A percentile compares a stretch with the other conserved stretches of the same genome.
phyloP scores from a whole-genome alignment of 2,113 vertebrate species.

The Melanocharis versteri region DNA sequence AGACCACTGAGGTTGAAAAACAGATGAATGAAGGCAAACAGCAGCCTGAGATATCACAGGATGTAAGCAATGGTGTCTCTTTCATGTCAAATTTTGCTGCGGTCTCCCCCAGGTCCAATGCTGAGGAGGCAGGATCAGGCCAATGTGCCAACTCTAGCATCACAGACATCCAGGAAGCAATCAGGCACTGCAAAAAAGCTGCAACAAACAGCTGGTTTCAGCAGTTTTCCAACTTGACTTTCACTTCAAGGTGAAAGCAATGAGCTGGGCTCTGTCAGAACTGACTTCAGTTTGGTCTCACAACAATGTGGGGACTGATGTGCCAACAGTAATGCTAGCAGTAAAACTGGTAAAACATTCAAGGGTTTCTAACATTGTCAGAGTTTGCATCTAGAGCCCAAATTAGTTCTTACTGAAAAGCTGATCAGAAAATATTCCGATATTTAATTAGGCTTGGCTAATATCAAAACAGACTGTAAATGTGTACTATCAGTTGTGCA shows the following conservation, averaged over 20 bases:
- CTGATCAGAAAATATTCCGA: not conserved
- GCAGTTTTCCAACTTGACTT: not conserved
- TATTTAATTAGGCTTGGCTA: not conserved
- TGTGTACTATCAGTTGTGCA: not conserved
- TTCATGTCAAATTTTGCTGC: not conserved
- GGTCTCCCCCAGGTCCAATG: rapidly evolving
- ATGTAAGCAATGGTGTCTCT: rapidly evolving
- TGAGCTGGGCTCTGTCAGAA: not conserved
- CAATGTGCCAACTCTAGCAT: rapidly evolving
- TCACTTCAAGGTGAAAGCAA: not conserved
- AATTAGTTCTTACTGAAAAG: not conserved
- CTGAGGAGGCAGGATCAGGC: not conserved
- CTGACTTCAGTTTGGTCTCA: not conserved
- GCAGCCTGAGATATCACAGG: not conserved
- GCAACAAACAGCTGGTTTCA: not conserved
- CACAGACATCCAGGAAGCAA: not conserved
- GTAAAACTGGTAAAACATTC: not conserved
- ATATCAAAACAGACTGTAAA: not conserved
- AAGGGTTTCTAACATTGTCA: not conserved
- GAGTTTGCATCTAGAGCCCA: not conserved
- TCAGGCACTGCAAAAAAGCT: not conserved
- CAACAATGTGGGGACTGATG: not conserved
- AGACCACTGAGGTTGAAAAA: not conserved
- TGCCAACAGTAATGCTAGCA: not conserved
- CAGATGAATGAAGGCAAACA: not conserved